Base-by-base conservation (phyloP, 2,797 vertebrate species). In the Emys orbicularis region DNA sequence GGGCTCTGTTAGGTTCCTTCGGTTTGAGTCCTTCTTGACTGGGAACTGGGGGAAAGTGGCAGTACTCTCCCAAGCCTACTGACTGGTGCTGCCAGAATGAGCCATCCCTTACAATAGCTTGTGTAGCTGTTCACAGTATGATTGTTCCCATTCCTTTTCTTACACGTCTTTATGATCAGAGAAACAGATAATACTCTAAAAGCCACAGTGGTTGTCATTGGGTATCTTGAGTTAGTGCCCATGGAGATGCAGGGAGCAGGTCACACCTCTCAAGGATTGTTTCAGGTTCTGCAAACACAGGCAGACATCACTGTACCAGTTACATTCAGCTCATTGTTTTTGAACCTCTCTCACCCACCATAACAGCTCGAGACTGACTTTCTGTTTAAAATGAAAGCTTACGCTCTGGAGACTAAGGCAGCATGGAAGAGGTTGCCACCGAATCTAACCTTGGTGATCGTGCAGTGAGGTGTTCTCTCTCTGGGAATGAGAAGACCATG, bases 381-480 rank as follows among this genome's bases (percentile, higher is more conserved):
- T 76, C 25, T 34, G 3, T 54, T 76, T 57, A 12, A 56, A 50
- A 9, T 8, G 41, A 18, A 4, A n/a, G 11, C 8, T 74, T 41
- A 72, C 2, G 6, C 12, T 74, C 37, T 5, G 27, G 50, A 72
- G 27, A 2, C 6, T 29, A 2, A 3, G 49, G 21, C 34, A 18
- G 59, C 37, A 84, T 76, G 50, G n/a, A 56, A 41, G 41, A 25
- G 19, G 23, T 81, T 8, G 57, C 25, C 2, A 44, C 23, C 5
- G 50, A 18, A 9, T 25, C 5, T 12, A 44, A n/a, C 12, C 44
- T 79, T 50, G 56, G 13, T 7, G 77, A 44, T 49, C 25, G 34
- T 1, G 13, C 6, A 4, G 16, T 2, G 8, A 3, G n/a, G 1
- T 3, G 8, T 80, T 83, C 23, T 44, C 23, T 44, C 44, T 76